Base-by-base conservation (phyloP, 2,797 vertebrate genomes). In the Adrianichthys oophorus region DNA sequence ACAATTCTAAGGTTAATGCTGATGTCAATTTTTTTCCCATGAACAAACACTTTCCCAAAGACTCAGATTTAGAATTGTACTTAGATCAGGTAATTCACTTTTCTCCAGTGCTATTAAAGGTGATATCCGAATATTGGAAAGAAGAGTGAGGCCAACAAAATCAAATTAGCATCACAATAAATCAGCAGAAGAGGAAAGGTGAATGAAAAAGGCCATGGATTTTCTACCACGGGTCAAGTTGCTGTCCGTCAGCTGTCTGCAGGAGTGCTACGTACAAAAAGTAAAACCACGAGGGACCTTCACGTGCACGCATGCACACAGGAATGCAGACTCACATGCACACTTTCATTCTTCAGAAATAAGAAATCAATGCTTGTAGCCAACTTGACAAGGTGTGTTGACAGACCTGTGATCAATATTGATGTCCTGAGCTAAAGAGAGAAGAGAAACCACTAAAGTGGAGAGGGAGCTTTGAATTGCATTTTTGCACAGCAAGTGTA, bases 141-240 rank as follows among this genome's bases (percentile, higher is more conserved):
- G 42, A 53, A 75, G 65, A 53, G 47, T 50, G 48, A 60, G 66
- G 58, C 72, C 45, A 50, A 62, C 43, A 47, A 87, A 91, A 88
- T 83, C 76, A 87, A 88, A 89, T 89, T 83, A 88, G 81, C 76
- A 83, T 83, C 67, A 83, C 79, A 79, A 85, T 89, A 90, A 89
- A 91, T 91, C 83, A 84, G 60, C 67, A 45, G 59, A 13, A 52
- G 78, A 81, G 74, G 77, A 80, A 85, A 89, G 84, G 88, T 85
- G 85, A 85, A 67, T 65, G 70, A 66, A 78, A 66, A 54, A 75
- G 79, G 65, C 71, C 85, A 89, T 91, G 69, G 85, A 90, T 92
- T 90, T 89, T 68, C 75, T 88, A 88, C 82, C 86, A 86, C 7
- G 4, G 73, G 77, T 80, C 24, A 37, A 82, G 80, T 78, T 21